These are phyloP conservation scores for Brenthis hecate DNA, from an alignment of 2,888 invertebrate genomes.

Conservation along the genomic window DNA sequence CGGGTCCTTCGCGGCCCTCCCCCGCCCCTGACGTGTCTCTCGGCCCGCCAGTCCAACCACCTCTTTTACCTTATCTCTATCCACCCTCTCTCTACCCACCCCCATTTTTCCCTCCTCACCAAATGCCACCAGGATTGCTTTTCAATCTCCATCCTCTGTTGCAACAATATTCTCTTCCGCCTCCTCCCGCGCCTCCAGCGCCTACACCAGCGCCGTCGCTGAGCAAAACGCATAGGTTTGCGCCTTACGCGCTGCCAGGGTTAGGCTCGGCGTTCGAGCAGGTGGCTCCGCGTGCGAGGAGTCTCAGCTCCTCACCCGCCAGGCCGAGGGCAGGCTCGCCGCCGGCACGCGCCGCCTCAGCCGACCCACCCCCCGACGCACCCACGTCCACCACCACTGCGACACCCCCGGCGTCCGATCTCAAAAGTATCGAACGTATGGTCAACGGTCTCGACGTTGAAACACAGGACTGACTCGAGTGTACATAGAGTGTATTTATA, in stretches of 20 bases:
- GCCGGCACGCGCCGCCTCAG: slow-evolving; percentile 76
- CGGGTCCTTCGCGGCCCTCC: slow-evolving; percentile 84
- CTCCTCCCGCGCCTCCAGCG: slow-evolving; percentile 83
- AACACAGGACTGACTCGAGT: slow-evolving; percentile 81
- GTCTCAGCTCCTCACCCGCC: slow-evolving; percentile 84
- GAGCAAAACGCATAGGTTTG: slow-evolving; percentile 88
- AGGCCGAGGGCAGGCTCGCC: slow-evolving; percentile 66
- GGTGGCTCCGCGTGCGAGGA: slow-evolving; percentile 89
- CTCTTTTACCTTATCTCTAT: slow-evolving; percentile 96
- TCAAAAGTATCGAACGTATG: slow-evolving; percentile 98
- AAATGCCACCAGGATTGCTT: slow-evolving; percentile 91
- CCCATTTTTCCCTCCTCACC: slow-evolving; percentile 88
- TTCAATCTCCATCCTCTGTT: slow-evolving; percentile 95
- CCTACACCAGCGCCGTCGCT: slow-evolving; percentile 85
- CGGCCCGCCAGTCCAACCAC: slow-evolving; percentile 96
- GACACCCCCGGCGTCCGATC: slow-evolving; percentile 88
- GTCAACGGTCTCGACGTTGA: slow-evolving; percentile 97
- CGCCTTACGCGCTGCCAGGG: slow-evolving; percentile 93
- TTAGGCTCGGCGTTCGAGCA: slow-evolving; percentile 94
- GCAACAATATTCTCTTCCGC: slow-evolving; percentile 92
- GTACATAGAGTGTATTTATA: slow-evolving; percentile 80
- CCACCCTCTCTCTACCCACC: slow-evolving; percentile 93
- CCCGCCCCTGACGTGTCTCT: slow-evolving; percentile 96
- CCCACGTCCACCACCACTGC: slow-evolving; percentile 59
- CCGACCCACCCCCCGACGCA: slow-evolving; percentile 81